Evolutionary conservation across 1,140 invertebrate species (phyloP), one percentile per base, ranked within the genome.

Genomic region (Bombus huntii): DNA sequence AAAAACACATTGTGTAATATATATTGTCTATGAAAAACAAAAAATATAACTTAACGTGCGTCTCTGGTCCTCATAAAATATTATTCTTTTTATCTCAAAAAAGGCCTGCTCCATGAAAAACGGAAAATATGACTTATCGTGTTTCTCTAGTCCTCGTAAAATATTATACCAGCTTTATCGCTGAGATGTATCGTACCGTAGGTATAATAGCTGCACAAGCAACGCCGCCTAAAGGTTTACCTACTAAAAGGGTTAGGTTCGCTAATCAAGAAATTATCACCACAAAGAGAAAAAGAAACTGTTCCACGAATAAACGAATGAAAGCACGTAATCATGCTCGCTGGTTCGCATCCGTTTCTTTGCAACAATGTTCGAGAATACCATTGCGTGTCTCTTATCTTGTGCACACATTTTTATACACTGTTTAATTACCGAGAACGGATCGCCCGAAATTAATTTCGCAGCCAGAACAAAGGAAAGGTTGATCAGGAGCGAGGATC

Each of bases 371-470:
- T 25, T 59, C 57, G 9, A 25, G 22, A 25, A 59, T 59, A 28
- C n/a, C 12, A 65, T 65, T 65, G n/a, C 39, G 62, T 70, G 47
- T 42, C 4, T 12, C 66, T 81, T 81, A 72, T 81, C 68, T 25
- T 4, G 15, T 42, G 47, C 25, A 13, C 31, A 79, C 5, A 28
- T 44, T 72, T 72, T 39, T 53, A 57, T 81, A 39, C 34, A 15
- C 34, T 18, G 22, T 66, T 68, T 39, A 68, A 76, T 68, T 66
- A 6, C n/a, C 62, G 15, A 18, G 18, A 34, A 34, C 42, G 10
- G 66, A 83, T 83, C 42, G 72, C 1, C 47, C n/a, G 42, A 74
- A 47, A 74, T 53, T 47, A 74, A 74, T 74, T 74, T 74, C n/a
- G 22, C 42, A 18, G 18, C 8, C 18, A 22, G 42, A 74, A 39